phyloP scores from a whole-genome alignment of 2,797 vertebrate genomes.

The Enteromius trimaculatus region DNA sequence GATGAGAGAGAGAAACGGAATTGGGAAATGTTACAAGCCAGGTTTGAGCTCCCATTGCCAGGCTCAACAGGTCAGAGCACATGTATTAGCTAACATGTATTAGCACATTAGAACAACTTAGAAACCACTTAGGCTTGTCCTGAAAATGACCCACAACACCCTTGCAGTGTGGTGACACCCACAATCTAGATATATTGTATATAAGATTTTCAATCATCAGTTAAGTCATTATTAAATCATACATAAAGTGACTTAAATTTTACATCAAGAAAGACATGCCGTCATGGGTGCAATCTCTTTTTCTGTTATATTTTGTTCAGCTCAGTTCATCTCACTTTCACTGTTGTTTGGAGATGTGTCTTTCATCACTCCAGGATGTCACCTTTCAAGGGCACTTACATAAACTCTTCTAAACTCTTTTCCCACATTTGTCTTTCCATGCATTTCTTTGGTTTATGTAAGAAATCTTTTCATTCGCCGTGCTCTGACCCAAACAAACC shows the following conservation, averaged over 20 bases:
- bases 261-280: constrained; percentile 11
- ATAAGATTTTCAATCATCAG: neutral
- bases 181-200: too few relatives aligned
- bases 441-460: constrained; percentile 29
- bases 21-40: neutral
- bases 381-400: constrained; percentile 42
- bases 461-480: constrained; percentile 42
- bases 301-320: constrained; percentile 15
- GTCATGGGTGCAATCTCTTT: constrained; percentile 10
- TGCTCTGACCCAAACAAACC: constrained; percentile 38
- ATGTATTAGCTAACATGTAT: neutral
- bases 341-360: constrained; percentile 36
- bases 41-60: neutral
- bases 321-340: constrained; percentile 38
- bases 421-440: constrained; percentile 32
- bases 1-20: neutral
- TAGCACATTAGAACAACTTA: neutral
- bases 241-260: neutral
- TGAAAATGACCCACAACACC: neutral
- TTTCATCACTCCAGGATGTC: constrained; percentile 41
- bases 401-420: constrained; percentile 25
- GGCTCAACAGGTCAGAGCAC: neutral
- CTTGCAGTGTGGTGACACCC: neutral
- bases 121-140: neutral
- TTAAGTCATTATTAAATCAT: neutral